Evolutionary conservation across 2,888 invertebrate species (phyloP), one percentile per base, ranked within the genome.

Genomic region (Epirrhoe tristata): DNA sequence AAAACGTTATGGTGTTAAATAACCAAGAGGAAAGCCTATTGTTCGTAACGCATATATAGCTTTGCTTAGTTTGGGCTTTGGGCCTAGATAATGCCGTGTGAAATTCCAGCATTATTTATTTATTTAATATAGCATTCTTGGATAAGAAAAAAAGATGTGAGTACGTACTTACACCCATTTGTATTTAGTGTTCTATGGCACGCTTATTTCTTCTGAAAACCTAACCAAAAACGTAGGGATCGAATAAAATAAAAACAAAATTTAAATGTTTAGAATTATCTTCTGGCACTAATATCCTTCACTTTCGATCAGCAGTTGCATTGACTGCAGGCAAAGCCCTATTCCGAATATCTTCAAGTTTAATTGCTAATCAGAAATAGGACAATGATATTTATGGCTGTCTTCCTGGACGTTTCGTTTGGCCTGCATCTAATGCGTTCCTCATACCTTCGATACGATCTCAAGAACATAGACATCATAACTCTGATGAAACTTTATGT

Each of bases 351-450:
- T 54, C 51, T 66, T 55, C 53, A 63, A 58, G 69, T 69, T 69
- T 66, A 66, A 66, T 66, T 66, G 46, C 60, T 58, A 59, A 67
- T 68, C 68, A 65, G 50, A 58, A 66, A 65, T 66, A 66, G 69
- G 61, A 48, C 66, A 66, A 63, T 53, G 63, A 70, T 69, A 74
- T 71, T 71, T 67, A 64, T 69, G 64, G 58, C 16, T 48, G 12
- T 17, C 71, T 74, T 74, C 73, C 73, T 71, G 52, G 36, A 66
- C 63, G 63, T 63, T 66, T 66, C 53, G 57, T 67, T 70, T 57
- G 58, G 66, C 56, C 53, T 63, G 60, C 69, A 61, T 63, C 59
- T 68, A 65, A 69, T 68, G 71, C 70, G 60, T 69, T 71, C 68
- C 67, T 64, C 54, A 58, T 66, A 63, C 66, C 62, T 63, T 60